phyloP scores from a whole-genome alignment of 2,113 vertebrate genomes.

The Prinia subflava region DNA sequence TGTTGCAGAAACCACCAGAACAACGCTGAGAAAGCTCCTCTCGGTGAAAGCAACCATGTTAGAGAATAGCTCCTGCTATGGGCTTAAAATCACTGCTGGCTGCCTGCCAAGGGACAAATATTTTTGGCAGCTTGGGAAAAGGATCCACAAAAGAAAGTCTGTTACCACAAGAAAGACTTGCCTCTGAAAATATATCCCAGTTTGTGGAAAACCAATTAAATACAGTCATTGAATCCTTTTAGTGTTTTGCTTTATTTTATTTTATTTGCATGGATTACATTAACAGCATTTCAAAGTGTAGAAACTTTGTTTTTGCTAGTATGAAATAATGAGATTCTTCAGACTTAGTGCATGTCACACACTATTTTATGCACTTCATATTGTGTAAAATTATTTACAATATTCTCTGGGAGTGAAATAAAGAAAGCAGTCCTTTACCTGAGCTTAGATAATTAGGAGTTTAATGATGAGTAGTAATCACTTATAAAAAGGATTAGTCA shows the following conservation, averaged over 20 bases:
- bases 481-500: not conserved
- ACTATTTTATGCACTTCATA: not conserved
- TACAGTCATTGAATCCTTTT: not conserved
- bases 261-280: not conserved
- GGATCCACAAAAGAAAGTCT: not conserved
- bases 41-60: not conserved
- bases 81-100: constrained; percentile 32
- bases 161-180: constrained; percentile 1
- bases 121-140: constrained; percentile 20
- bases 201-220: constrained; percentile 43
- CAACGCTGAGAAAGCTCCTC: constrained; percentile 34
- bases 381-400: not conserved
- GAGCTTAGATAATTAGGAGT: not conserved
- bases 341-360: not conserved
- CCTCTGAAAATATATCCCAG: not conserved
- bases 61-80: constrained; percentile 8
- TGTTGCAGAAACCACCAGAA: constrained; percentile 12
- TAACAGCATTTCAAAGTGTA: not conserved
- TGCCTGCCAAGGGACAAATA: constrained; percentile 27
- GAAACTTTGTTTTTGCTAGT: not conserved
- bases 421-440: not conserved
- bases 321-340: not conserved
- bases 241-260: not conserved
- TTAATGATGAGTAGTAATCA: not conserved
- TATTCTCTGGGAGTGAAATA: not conserved